Evolutionary conservation across 2,113 vertebrate genomes (phyloP).

Genomic region (Plectropomus leopardus): DNA sequence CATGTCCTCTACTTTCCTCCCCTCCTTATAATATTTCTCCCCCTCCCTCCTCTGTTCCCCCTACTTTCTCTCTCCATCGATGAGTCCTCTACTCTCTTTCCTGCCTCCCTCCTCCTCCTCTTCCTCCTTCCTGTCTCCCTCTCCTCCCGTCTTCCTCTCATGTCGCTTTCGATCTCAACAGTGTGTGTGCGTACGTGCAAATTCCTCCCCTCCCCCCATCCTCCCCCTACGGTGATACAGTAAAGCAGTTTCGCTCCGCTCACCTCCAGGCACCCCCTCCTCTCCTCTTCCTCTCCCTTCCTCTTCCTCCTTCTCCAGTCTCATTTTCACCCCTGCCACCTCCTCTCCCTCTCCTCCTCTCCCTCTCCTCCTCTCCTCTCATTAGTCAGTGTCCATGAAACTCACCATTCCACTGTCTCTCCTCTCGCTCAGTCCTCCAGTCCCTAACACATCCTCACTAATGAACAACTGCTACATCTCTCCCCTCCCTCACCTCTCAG

Average conservation of each 20-base stretch:
- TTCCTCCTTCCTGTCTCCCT: constrained; percentile 31
- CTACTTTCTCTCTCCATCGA: constrained; percentile 31
- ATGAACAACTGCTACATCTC: constrained; percentile 66
- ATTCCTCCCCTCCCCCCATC: constrained; percentile 68
- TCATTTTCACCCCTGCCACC: constrained; percentile 64
- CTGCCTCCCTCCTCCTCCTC: constrained; percentile 27
- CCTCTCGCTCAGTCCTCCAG: constrained; percentile 55
- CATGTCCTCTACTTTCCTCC: constrained; percentile 6
- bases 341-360: constrained; percentile 28
- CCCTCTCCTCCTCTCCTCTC: constrained; percentile 49
- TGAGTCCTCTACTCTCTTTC: constrained; percentile 46
- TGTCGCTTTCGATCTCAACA: constrained; percentile 58
- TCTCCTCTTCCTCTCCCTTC: constrained; percentile 9
- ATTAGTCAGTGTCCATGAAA: constrained; percentile 75
- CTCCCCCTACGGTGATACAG: constrained; percentile 55
- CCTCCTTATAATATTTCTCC: neutral
- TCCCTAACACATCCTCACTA: constrained; percentile 63
- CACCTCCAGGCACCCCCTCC: constrained; percentile 44
- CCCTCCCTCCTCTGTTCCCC: neutral
- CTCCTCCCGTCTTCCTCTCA: constrained; percentile 14
- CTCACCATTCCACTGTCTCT: constrained; percentile 63
- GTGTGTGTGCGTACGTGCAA: constrained; percentile 63
- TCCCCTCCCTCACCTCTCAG: constrained; percentile 35
- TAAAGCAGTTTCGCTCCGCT: constrained; percentile 60
- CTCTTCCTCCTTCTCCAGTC: constrained; percentile 38